A percentile compares a stretch with the other conserved stretches of the same genome.
Conservation (phyloP, 2,888 invertebrate species). For the Polyploca ridens region DNA sequence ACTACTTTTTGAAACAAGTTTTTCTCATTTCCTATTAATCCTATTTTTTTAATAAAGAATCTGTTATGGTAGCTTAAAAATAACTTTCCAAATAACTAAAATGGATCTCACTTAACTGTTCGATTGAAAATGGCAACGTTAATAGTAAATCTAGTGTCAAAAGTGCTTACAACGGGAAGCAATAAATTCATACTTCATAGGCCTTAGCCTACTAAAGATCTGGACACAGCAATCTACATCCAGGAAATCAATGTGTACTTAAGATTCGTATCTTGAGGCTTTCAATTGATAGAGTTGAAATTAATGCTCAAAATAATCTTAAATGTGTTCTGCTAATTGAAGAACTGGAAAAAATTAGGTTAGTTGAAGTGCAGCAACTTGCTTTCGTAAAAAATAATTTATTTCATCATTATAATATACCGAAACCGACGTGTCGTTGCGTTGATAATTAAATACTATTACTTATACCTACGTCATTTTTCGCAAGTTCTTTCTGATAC, state of each 20-base stretch:
- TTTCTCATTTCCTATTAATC: too few species aligned
- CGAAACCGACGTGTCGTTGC: too few species aligned
- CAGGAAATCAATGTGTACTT: constrained; percentile 9
- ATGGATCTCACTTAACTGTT: background rate
- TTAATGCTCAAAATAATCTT: background rate
- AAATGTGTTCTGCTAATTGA: constrained; percentile 18
- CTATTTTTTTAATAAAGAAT: too few species aligned
- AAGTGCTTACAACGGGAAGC: constrained; percentile 2
- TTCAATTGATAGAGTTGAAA: background rate
- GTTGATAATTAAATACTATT: too few species aligned
- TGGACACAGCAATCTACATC: constrained; percentile 8
- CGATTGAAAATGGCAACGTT: background rate
- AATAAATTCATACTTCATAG: constrained; percentile 3
- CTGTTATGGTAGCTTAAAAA: too few species aligned
- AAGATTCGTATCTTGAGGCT: constrained; percentile 1
- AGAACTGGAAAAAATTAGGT: background rate
- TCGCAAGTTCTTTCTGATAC: too few species aligned
- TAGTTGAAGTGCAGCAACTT: too few species aligned
- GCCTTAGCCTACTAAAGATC: constrained; percentile 1
- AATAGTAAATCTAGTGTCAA: background rate
- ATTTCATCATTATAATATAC: too few species aligned
- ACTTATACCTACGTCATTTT: too few species aligned
- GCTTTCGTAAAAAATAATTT: too few species aligned
- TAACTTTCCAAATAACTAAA: background rate
- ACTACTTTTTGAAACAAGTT: background rate